These are phyloP conservation scores for Neocrepidodera transversa DNA, from an alignment of 2,888 invertebrate species.

Conservation along the genomic window DNA sequence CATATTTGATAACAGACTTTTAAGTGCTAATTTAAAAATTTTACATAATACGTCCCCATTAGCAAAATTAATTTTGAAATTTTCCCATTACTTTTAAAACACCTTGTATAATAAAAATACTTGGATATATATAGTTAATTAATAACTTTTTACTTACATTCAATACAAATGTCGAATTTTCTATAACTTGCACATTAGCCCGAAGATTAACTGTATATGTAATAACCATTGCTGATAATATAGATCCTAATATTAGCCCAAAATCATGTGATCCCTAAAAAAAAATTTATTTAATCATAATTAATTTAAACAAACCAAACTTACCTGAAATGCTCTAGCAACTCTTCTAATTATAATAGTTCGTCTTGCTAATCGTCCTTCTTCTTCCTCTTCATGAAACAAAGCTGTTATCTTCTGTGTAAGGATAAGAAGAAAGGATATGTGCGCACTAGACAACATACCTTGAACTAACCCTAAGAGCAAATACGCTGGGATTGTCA, in stretches of 20 bases:
- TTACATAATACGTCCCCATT: no score
- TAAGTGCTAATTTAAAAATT: no score
- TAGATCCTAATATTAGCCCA: slow-evolving; percentile 65
- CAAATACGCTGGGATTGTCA: slow-evolving; percentile 64
- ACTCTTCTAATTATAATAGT: slow-evolving; percentile 61
- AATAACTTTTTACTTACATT: slow-evolving; percentile 7
- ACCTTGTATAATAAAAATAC: no score
- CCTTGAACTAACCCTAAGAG: slow-evolving; percentile 68
- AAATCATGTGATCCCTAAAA: slow-evolving; percentile 65
- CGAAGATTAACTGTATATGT: slow-evolving; percentile 48
- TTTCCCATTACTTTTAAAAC: no score
- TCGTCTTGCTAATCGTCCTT: slow-evolving; percentile 48
- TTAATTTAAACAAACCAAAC: no score
- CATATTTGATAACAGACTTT: no score
- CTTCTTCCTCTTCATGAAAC: slow-evolving; percentile 60
- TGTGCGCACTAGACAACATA: slow-evolving; percentile 51
- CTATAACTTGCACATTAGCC: slow-evolving; percentile 1
- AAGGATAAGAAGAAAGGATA: slow-evolving; percentile 60
- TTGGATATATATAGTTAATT: no score
- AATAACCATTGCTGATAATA: slow-evolving; percentile 61
- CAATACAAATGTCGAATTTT: slow-evolving; percentile 39
- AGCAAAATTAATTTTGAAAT: no score
- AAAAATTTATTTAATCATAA: no score
- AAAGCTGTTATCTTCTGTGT: slow-evolving; percentile 59
- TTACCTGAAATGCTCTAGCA: slow-evolving; percentile 63